These are phyloP conservation scores for Paracyclopina nana DNA, from an alignment of 1,140 invertebrate genomes.

Conservation along the genomic window DNA sequence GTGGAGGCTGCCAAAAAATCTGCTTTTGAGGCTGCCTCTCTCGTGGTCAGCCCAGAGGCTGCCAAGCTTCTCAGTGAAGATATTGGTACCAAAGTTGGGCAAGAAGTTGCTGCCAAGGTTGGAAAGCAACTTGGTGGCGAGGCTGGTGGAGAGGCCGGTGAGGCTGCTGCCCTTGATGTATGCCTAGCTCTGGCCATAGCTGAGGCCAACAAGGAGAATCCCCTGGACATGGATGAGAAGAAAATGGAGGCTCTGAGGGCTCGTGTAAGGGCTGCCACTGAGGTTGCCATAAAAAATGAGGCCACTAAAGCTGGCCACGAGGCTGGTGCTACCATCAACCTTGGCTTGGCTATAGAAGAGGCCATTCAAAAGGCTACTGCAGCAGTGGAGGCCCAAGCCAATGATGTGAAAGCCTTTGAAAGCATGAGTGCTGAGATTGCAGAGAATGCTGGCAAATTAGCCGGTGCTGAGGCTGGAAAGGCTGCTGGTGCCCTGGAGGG, in stretches of 20 bases:
- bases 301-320: conserved; percentile 10
- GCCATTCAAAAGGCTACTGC: conserved; percentile 1
- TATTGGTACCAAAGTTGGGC: conserved; percentile 6
- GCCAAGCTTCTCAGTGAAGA: neutral
- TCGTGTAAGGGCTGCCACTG: neutral
- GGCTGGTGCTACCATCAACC: conserved; percentile 11
- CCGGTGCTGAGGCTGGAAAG: conserved; percentile 6
- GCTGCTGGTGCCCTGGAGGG: conserved; percentile 11
- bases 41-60: conserved; percentile 4
- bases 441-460: conserved; percentile 9
- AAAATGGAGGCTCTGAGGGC: conserved; percentile 3
- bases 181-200: neutral
- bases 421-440: conserved; percentile 14
- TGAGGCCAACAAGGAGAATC: neutral
- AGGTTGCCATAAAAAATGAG: too few relatives aligned
- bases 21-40: neutral
- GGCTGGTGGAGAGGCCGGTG: conserved; percentile 7
- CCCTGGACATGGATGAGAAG: neutral
- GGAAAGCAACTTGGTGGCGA: conserved; percentile 13
- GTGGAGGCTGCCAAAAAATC: neutral
- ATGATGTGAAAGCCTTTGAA: conserved; percentile 16
- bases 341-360: neutral
- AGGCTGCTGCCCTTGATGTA: conserved; percentile 1
- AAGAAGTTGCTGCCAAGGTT: conserved; percentile 13
- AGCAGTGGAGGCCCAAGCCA: conserved; percentile 5